Conservation (phyloP, 2,797 vertebrate species). For the Limnodromus scolopaceus region DNA sequence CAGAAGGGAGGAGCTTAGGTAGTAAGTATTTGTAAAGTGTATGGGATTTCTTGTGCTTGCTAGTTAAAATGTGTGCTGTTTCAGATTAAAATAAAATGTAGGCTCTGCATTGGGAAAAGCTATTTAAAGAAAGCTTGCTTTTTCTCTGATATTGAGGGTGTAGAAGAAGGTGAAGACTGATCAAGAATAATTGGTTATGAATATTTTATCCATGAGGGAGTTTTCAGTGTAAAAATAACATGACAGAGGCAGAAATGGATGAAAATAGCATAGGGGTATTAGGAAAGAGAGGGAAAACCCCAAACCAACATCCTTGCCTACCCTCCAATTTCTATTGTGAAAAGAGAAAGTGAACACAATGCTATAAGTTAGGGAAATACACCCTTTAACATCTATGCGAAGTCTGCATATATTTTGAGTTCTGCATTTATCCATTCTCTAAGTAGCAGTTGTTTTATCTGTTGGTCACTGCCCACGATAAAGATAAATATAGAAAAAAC, state of each 20-base stretch:
- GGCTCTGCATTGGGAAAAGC: neutral
- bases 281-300: neutral
- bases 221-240: constrained; percentile 4
- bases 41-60: neutral
- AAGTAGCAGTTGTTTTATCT: neutral
- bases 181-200: constrained; percentile 41
- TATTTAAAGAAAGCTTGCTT: constrained; percentile 3
- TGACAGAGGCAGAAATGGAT: neutral
- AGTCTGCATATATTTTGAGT: neutral
- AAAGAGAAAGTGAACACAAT: neutral
- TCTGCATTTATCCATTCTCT: neutral
- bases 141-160: neutral
- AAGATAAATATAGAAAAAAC: neutral
- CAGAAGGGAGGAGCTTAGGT: neutral
- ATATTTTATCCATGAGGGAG: constrained; percentile 1
- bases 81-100: neutral
- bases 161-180: constrained; percentile 6
- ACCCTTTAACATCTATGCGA: neutral
- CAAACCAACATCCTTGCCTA: neutral
- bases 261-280: neutral
- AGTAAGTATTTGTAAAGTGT: neutral
- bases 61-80: neutral
- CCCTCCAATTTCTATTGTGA: neutral
- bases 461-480: neutral
- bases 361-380: neutral